Evolutionary conservation across 2,888 invertebrate species (phyloP).

Genomic region (Tricholauxania praeusta): DNA sequence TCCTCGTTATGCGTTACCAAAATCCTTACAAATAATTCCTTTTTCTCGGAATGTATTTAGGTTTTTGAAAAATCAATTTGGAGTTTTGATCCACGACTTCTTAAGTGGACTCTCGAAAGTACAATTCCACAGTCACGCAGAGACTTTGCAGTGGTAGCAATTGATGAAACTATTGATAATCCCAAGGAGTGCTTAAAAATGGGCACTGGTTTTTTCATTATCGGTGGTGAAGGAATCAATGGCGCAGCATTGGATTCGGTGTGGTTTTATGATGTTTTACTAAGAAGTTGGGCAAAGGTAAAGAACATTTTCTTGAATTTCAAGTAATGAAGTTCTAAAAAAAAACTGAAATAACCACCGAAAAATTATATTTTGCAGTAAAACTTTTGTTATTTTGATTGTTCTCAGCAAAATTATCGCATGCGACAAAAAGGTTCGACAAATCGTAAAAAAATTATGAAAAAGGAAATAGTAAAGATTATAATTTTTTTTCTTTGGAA

Average conservation of each 20-base stretch:
- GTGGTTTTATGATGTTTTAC: conserved; percentile 51
- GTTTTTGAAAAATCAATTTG: conserved; percentile 72
- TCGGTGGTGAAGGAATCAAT: conserved; percentile 78
- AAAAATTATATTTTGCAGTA: no score
- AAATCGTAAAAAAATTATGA: no score
- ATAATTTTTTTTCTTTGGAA: no score
- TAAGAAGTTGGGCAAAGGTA: conserved; percentile 54
- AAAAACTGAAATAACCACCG: not conserved
- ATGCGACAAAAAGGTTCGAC: no score
- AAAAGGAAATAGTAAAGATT: no score
- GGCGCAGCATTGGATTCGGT: conserved; percentile 57
- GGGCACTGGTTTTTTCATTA: conserved; percentile 73
- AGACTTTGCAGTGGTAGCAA: conserved; percentile 78
- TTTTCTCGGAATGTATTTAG: conserved; percentile 48
- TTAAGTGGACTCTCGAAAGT: conserved; percentile 76
- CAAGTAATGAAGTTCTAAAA: not conserved
- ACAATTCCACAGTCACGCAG: conserved; percentile 74
- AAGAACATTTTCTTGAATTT: not conserved
- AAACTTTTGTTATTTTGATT: no score
- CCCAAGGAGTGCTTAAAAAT: conserved; percentile 25
- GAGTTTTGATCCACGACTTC: conserved; percentile 76
- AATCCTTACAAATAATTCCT: no score
- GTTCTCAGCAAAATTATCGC: no score
- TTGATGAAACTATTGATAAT: conserved; percentile 66
- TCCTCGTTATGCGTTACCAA: no score